These are phyloP conservation scores for Heteromyza rotundicornis DNA, from an alignment of 2,888 invertebrate genomes.

Conservation along the genomic window DNA sequence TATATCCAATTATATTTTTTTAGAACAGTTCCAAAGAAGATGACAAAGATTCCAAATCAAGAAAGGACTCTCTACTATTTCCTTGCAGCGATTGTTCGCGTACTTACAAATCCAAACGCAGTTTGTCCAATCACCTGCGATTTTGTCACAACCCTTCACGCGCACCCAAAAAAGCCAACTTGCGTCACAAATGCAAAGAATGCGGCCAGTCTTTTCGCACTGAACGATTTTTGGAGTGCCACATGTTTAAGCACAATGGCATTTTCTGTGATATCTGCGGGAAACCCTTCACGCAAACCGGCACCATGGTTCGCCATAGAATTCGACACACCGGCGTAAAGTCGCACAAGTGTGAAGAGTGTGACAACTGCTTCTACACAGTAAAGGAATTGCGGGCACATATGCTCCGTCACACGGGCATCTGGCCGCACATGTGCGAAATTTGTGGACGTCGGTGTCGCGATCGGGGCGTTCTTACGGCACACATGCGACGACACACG, in stretches of 20 bases:
- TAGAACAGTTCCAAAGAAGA: too few relatives aligned
- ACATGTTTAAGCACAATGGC: slow-evolving; percentile 38
- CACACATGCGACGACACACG: slow-evolving; percentile 7
- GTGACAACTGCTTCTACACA: slow-evolving; percentile 38
- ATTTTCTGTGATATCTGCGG: slow-evolving; percentile 45
- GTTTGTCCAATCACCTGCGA: too few relatives aligned
- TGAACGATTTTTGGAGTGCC: slow-evolving; percentile 30
- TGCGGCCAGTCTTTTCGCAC: slow-evolving; percentile 33
- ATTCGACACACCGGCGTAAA: slow-evolving; percentile 45
- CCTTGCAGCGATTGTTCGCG: too few relatives aligned
- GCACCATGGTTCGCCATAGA: slow-evolving; percentile 42
- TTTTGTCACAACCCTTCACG: too few relatives aligned
- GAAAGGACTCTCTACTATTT: too few relatives aligned
- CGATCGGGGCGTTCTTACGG: slow-evolving; percentile 24
- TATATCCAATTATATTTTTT: too few relatives aligned
- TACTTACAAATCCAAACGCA: too few relatives aligned
- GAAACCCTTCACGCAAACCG: slow-evolving; percentile 39
- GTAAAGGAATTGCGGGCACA: slow-evolving; percentile 36
- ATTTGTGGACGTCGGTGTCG: slow-evolving; percentile 39
- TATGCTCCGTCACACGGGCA: slow-evolving; percentile 37
- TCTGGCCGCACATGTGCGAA: slow-evolving; percentile 37
- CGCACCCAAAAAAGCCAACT: too few relatives aligned
- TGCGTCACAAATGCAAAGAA: slow-evolving; percentile 31
- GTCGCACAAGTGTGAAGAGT: slow-evolving; percentile 41
- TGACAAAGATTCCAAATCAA: too few relatives aligned